Base-by-base conservation (phyloP, 2,888 invertebrate genomes). In the Zeuzera pyrina region DNA sequence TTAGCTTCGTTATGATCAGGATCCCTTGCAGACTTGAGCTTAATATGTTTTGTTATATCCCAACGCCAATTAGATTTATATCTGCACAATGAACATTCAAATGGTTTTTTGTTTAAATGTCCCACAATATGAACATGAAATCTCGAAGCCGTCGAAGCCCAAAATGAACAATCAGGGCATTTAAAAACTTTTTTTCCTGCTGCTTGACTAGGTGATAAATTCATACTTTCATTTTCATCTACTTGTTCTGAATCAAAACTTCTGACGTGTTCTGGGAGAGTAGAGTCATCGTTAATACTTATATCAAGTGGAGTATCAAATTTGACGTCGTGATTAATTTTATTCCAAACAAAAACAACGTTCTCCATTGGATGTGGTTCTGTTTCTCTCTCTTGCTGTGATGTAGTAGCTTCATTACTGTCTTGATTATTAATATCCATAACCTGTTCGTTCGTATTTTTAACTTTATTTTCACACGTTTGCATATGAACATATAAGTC, bases 61-160 rank as follows among this genome's bases (percentile, higher is more conserved):
- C 96, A 97, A 43, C 96, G 89, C 96, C 97, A 97, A 64, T 97
- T 97, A 15, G 96, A 96, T 49, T 94, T 90, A 62, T 96, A 95
- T 32, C 93, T 91, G 77, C 97, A 98, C 10, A 94, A 85, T 1
- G 97, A 96, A 76, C 98, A 98, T 72, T 96, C 94, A 68, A 96
- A 98, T 1, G 97, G 97, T 61, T 95, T 94, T 61, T 93, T 92
- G 69, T 95, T 95, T 45, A 94, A 85, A 71, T 96, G 96, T 1
- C 95, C 95, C 7, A 95, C 95, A 47, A 95, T 94, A 68, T 96
- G 96, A 3, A 95, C 95, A 69, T 95, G 95, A 69, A 96, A 96
- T 39, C 95, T 87, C 13, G 95, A 95, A 6, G 95, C 95, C 8
- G 95, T 95, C 7, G 94, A 92, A 3, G 95, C 94, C 92, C 94